phyloP scores from a whole-genome alignment of 2,797 vertebrate genomes.

The Melanotaenia maccullochi region DNA sequence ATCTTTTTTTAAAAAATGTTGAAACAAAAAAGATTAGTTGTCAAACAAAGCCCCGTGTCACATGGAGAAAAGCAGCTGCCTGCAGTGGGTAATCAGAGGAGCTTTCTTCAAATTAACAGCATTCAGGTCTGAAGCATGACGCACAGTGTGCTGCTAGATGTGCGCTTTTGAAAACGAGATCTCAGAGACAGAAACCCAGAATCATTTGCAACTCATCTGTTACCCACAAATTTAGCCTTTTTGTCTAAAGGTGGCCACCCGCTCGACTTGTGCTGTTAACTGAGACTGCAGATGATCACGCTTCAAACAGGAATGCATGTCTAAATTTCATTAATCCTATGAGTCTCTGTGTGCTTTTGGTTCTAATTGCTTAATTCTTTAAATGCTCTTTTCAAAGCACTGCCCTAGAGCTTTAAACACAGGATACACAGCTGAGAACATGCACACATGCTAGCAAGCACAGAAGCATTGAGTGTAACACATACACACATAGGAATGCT shows the following conservation, averaged over 20 bases:
- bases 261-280: conserved; percentile 26
- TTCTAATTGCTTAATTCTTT: conserved; percentile 28
- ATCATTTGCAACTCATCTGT: conserved; percentile 52
- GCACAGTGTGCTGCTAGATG: conserved; percentile 69
- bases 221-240: conserved; percentile 32
- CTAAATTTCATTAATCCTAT: conserved; percentile 34
- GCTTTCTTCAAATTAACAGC: conserved; percentile 79
- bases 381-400: conserved; percentile 41
- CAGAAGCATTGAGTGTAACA: conserved; percentile 9
- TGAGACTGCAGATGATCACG: conserved; percentile 30
- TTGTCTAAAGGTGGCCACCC: conserved; percentile 29
- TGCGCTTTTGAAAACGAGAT: conserved; percentile 67
- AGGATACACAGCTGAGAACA: conserved; percentile 11
- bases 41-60: conserved; percentile 75
- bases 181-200: conserved; percentile 49
- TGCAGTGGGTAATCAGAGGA: conserved; percentile 80
- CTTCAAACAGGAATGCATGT: conserved; percentile 19
- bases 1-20: conserved; percentile 26
- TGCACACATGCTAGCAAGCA: conserved; percentile 11
- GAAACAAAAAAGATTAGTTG: conserved; percentile 79
- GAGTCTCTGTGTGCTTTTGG: conserved; percentile 11
- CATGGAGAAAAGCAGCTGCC: conserved; percentile 78
- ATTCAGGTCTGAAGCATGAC: conserved; percentile 76
- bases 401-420: conserved; percentile 26
- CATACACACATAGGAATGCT: not conserved